Conservation (phyloP, 1,140 invertebrate species). For the Diabrotica undecimpunctata region DNA sequence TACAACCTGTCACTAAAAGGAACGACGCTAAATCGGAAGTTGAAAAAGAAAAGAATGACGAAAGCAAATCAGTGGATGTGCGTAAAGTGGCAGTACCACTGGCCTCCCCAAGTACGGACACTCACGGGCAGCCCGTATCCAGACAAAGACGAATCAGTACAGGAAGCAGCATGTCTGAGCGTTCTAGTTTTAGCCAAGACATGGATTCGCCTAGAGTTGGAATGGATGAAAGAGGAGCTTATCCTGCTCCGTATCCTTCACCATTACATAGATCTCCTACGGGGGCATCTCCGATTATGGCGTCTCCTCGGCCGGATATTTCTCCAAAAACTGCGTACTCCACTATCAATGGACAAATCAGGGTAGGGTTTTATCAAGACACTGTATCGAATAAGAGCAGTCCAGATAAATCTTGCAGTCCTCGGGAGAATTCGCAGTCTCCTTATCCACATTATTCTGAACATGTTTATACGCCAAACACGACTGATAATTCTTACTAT, state of each 20-base stretch:
- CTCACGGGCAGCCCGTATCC: conserved; percentile 49
- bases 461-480: conserved; percentile 54
- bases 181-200: conserved; percentile 72
- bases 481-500: conserved; percentile 36
- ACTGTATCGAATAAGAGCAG: conserved; percentile 68
- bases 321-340: conserved; percentile 61
- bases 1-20: conserved; percentile 45
- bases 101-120: conserved; percentile 47
- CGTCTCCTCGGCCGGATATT: conserved; percentile 50
- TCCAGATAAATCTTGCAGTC: conserved; percentile 68
- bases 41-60: conserved; percentile 47
- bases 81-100: conserved; percentile 33
- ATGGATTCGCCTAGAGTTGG: conserved; percentile 63
- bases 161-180: conserved; percentile 68
- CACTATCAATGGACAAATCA: conserved; percentile 66
- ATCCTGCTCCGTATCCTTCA: conserved; percentile 63
- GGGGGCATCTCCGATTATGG: conserved; percentile 53
- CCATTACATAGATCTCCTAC: conserved; percentile 59
- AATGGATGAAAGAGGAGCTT: conserved; percentile 55
- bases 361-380: conserved; percentile 75
- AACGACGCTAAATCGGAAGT: conserved; percentile 46
- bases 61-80: conserved; percentile 14
- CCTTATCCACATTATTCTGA: conserved; percentile 59
- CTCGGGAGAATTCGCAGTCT: conserved; percentile 57
- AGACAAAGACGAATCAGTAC: conserved; percentile 64